Percentiles rank a stretch among this genome's conserved stretches.
phyloP scores from a whole-genome alignment of 2,888 invertebrate genomes.

The Oscheius sp. region DNA sequence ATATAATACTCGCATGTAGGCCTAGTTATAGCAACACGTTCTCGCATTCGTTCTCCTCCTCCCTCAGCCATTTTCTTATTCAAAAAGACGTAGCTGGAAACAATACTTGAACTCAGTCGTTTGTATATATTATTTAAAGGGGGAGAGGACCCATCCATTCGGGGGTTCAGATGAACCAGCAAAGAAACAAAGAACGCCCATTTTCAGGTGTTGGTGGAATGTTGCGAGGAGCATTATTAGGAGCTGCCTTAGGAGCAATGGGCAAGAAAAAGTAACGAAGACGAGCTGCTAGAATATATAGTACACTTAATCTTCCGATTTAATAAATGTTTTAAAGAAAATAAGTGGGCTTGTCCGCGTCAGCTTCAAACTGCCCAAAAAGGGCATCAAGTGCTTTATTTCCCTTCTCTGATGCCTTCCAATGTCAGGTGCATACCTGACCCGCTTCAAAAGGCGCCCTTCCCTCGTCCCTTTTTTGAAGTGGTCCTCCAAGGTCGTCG shows the following conservation, averaged over 20 bases:
- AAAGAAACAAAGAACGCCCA: neutral
- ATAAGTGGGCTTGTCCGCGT: neutral
- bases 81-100: neutral
- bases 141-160: neutral
- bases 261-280: conserved; percentile 10
- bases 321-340: no score
- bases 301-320: no score
- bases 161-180: neutral
- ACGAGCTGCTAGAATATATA: neutral
- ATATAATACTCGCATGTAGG: no score
- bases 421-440: conserved; percentile 33
- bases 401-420: neutral
- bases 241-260: conserved; percentile 29
- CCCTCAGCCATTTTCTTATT: neutral
- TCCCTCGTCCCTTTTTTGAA: conserved; percentile 35
- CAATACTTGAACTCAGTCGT: neutral
- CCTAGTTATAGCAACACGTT: no score
- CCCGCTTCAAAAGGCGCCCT: conserved; percentile 30
- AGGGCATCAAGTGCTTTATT: conserved; percentile 8
- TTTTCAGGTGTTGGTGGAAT: conserved; percentile 19
- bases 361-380: neutral
- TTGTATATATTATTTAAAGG: conserved; percentile 6
- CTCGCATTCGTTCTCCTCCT: neutral
- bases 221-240: conserved; percentile 22
- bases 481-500: conserved; percentile 27